phyloP scores from a whole-genome alignment of 2,888 invertebrate genomes.

The Hetaerina titia region DNA sequence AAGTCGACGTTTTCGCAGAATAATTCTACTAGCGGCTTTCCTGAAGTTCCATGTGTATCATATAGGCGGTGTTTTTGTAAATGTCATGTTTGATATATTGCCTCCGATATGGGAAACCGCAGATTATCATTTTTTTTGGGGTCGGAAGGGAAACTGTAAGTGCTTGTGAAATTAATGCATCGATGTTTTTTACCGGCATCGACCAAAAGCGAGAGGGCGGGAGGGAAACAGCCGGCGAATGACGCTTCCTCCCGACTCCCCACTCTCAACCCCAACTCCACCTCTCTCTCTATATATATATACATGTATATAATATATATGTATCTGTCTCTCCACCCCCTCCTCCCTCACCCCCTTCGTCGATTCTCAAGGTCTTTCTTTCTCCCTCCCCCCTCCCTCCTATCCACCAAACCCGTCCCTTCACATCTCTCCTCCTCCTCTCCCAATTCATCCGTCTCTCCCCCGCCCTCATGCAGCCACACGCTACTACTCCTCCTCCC shows the following conservation, averaged over 20 bases:
- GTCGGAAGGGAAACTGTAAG: neutral
- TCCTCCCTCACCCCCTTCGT: neutral
- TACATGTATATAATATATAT: too few relatives aligned
- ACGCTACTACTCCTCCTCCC: neutral
- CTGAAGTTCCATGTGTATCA: too few relatives aligned
- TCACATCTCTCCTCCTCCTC: neutral
- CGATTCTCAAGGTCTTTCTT: neutral
- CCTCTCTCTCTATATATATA: too few relatives aligned
- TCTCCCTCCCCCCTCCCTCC: neutral
- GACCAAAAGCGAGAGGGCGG: neutral
- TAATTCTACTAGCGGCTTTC: too few relatives aligned
- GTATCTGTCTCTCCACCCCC: neutral
- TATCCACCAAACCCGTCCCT: neutral
- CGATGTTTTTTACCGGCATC: neutral
- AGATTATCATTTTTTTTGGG: neutral
- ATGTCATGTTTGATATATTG: neutral
- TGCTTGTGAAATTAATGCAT: neutral
- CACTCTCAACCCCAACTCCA: neutral
- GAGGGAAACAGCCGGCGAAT: slow-evolving; percentile 49
- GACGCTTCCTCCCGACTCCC: neutral
- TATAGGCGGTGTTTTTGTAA: neutral
- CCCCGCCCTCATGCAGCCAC: neutral
- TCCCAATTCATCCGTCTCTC: neutral
- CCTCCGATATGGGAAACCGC: neutral
- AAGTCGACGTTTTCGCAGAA: too few relatives aligned